Evolutionary conservation across 2,113 vertebrate species (phyloP).

Genomic region (Herpetotheres cachinnans): DNA sequence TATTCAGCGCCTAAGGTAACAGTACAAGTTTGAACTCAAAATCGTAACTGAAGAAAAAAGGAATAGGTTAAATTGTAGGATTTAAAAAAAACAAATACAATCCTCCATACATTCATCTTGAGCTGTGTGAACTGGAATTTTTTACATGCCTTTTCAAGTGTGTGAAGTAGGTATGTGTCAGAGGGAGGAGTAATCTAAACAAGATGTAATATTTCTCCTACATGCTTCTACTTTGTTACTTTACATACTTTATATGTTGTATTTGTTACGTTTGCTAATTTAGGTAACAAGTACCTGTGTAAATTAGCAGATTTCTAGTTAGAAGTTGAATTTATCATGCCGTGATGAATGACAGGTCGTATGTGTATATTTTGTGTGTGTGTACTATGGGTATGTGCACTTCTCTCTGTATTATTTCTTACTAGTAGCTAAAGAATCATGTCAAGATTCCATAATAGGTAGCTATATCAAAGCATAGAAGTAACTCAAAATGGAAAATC

Average conservation of each 20-base stretch:
- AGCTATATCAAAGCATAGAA: background rate
- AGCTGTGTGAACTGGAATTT: background rate
- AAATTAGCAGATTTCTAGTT: background rate
- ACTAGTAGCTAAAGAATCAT: background rate
- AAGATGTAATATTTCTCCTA: background rate
- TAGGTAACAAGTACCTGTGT: background rate
- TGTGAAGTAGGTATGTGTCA: background rate
- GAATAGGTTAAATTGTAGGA: background rate
- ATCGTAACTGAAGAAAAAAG: background rate
- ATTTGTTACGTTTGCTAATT: background rate
- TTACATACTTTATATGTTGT: background rate
- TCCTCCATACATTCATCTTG: background rate
- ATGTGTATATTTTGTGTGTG: rapidly evolving
- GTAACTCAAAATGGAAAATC: background rate
- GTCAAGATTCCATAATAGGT: background rate
- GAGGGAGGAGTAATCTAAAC: background rate
- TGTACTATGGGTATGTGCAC: background rate
- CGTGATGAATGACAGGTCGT: background rate
- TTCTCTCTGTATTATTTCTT: background rate
- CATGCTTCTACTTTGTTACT: background rate
- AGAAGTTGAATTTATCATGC: background rate
- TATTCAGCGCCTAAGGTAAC: background rate
- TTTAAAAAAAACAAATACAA: background rate
- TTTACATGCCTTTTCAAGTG: background rate
- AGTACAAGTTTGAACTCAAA: background rate